phyloP scores from a whole-genome alignment of 2,113 vertebrate genomes.

The Argyrosomus japonicus region DNA sequence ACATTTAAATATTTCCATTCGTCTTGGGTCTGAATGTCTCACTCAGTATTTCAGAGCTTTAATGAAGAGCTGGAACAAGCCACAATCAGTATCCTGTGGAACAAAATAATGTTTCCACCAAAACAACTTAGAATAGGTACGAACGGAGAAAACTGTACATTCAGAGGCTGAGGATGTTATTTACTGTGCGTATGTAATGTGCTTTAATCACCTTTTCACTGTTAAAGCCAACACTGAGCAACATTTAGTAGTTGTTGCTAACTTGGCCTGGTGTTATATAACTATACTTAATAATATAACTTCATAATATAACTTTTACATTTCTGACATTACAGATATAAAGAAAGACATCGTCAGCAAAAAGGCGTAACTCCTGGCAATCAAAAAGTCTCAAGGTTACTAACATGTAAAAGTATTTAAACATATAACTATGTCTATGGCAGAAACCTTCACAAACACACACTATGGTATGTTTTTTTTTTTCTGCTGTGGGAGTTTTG shows the following conservation, averaged over 20 bases:
- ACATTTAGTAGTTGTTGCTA: neutral
- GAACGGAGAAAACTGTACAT: neutral
- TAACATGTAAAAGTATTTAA: neutral
- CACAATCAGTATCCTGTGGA: neutral
- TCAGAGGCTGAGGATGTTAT: neutral
- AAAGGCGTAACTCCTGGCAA: neutral
- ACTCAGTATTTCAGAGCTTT: neutral
- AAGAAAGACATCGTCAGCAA: neutral
- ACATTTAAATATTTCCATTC: neutral
- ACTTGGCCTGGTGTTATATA: neutral
- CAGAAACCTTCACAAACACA: neutral
- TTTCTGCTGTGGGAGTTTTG: neutral
- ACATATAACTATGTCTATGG: too few species aligned
- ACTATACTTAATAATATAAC: neutral
- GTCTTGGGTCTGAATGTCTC: neutral
- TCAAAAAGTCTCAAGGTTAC: neutral
- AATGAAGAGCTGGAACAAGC: neutral
- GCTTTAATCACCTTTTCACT: neutral
- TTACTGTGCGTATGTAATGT: neutral
- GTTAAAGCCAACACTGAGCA: neutral
- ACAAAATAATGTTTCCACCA: neutral
- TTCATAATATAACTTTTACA: too few species aligned
- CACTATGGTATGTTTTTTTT: neutral
- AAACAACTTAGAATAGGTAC: neutral
- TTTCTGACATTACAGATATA: neutral